Conservation (phyloP, 1,140 invertebrate species). For the Drosophila ogumai region DNA sequence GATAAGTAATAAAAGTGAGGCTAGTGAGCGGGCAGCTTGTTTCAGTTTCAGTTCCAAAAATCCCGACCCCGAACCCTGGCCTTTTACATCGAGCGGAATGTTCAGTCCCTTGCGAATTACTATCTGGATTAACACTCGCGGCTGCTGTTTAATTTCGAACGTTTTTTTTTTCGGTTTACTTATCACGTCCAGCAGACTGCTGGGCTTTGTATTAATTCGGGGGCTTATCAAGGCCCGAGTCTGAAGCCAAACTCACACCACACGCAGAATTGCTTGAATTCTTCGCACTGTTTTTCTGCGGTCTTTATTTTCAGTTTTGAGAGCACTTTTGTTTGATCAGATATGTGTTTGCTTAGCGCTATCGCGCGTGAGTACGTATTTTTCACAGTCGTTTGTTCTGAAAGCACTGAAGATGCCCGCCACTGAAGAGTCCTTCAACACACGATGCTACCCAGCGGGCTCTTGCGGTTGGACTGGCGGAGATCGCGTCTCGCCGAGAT, state of each 20-base stretch:
- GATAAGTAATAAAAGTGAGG: conserved; percentile 18
- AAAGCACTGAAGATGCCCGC: conserved; percentile 8
- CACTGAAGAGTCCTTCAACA: conserved; percentile 41
- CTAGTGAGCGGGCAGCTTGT: conserved; percentile 31
- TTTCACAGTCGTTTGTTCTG: conserved; percentile 48
- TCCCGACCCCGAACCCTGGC: conserved; percentile 21
- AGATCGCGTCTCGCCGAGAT: conserved; percentile 30
- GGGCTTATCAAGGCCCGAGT: conserved; percentile 6
- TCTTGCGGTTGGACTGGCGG: conserved; percentile 23
- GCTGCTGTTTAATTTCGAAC: background rate
- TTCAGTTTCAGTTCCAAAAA: conserved; percentile 15
- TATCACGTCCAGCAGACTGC: conserved; percentile 24
- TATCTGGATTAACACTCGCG: conserved; percentile 11
- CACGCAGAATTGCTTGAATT: conserved; percentile 15
- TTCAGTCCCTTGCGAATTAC: conserved; percentile 24
- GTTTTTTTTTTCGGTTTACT: background rate
- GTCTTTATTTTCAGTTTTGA: background rate
- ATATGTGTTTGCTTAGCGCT: conserved; percentile 18
- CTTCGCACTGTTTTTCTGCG: conserved; percentile 22
- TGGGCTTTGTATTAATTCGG: background rate
- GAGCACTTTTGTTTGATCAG: conserved; percentile 48
- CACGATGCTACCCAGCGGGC: conserved; percentile 24
- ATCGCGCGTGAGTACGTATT: conserved; percentile 23
- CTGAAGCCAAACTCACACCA: conserved; percentile 29
- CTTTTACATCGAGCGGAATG: conserved; percentile 12